Evolutionary conservation across 2,113 vertebrate species (phyloP), one percentile per base, ranked within the genome.

Genomic region (Psammodynastes pulverulentus): DNA sequence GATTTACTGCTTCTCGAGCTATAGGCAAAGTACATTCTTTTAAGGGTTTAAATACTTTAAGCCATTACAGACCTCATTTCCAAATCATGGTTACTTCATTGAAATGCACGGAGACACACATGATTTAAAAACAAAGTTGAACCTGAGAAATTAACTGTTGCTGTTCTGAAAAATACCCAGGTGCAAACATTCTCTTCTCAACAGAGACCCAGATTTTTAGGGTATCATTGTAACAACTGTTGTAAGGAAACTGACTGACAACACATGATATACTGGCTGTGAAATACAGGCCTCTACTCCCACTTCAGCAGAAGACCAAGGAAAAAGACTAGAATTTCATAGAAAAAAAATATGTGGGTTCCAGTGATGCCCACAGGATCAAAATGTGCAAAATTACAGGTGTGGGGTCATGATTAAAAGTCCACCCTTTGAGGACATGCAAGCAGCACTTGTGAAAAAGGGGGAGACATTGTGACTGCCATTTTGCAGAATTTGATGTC

Each of bases 1-100:
- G 45, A 95, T 94, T 96, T 95, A 96, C 93, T 93, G 89, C 49
- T 91, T 94, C 91, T 91, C 52, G 54, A 95, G 91, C 12, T 51
- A 84, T 0, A 1, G 48, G 52, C 88, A 93, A 95, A 95, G 48
- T 85, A 54, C 29, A 89, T 88, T 92, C 88, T 95, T 96, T 94
- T 91, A 91, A 87, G 8, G 43, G 0, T 3, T 84, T 19, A 49
- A 94, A 29, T 19, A 52, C 17, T 17, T 92, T 89, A 12, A 34
- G n/a, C 12, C 17, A 94, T 95, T 86, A 94, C 86, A 94, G 52
- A 54, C 34, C 94, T 92, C 94, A 92, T 91, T 91, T 92, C 88
- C 91, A 93, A 92, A 89, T 3, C 8, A 62, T 2, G 2, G 67
- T 56, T 5, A 91, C 45, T 93, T 95, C 43, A 90, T 92, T 93